Base-by-base conservation (phyloP, 2,888 invertebrate species). In the Craniophora ligustri region DNA sequence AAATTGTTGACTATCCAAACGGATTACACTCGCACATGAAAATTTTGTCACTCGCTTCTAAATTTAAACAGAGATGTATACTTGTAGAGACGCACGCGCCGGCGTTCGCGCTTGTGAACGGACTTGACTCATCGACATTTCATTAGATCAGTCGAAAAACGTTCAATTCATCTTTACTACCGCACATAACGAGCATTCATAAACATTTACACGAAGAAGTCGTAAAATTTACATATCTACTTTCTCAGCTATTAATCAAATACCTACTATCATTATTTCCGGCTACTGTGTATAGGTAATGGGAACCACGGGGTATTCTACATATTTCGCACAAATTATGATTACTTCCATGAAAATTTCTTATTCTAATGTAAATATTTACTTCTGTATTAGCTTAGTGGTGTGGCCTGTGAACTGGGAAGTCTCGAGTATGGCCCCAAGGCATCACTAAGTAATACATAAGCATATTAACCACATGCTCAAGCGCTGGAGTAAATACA, bases 31-130 rank as follows among this genome's bases (percentile, higher is more conserved):
- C 63, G 11, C 41, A 62, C 49, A 63, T 46, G 70, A 62, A 71
- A 81, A 76, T 81, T 82, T 87, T 91, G 91, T 90, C 91, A 88
- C 83, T 82, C 79, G 49, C 48, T 54, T 86, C 91, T 92, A 91
- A 85, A 85, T 85, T 86, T 92, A 90, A 81, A 81, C 80, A 54
- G 75, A 76, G 76, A 80, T 67, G 44, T 65, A 62, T 67, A 74
- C 66, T 54, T 64, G 66, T 66, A 59, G 26, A 59, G 61, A 47
- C 74, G 72, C 75, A 46, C 66, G 71, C 75, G 76, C 75, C 55
- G 69, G 67, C 71, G 77, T 72, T 65, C 61, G 70, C 72, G 72
- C 56, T 72, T 62, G 71, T 72, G 50, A 41, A 62, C 61, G 59
- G 74, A 69, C 54, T 85, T 79, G 82, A 86, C 76, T 87, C 84